Percentiles rank a stretch among this genome's conserved stretches.
phyloP scores from a whole-genome alignment of 2,797 vertebrate genomes.

The Choloepus didactylus region DNA sequence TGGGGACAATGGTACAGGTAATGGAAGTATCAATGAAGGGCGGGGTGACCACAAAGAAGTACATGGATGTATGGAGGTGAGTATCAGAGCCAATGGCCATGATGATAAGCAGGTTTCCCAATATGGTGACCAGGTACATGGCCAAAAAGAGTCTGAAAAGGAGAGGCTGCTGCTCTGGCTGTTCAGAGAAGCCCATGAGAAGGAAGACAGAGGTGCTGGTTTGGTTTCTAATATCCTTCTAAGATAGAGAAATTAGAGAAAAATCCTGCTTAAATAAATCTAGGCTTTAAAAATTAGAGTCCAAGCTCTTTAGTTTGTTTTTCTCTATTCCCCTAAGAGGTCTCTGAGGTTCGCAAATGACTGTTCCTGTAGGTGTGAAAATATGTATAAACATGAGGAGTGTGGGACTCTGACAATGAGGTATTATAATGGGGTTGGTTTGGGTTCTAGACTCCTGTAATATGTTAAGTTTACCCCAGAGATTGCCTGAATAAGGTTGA shows the following conservation, averaged over 20 bases:
- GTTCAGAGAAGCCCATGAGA: background rate
- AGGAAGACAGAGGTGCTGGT: background rate
- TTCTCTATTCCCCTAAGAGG: background rate
- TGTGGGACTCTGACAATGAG: background rate
- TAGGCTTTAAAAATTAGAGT: background rate
- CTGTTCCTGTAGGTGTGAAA: background rate
- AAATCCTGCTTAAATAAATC: background rate
- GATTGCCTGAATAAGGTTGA: background rate
- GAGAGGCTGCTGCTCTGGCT: background rate
- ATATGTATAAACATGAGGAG: background rate
- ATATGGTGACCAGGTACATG: background rate
- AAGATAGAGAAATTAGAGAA: background rate
- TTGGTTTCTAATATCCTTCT: background rate
- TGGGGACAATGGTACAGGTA: constrained; percentile 71
- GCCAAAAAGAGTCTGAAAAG: background rate
- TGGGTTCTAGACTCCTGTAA: background rate
- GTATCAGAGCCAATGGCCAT: accelerated
- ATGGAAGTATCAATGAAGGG: background rate
- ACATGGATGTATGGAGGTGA: constrained; percentile 60
- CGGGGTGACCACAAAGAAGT: too few species aligned
- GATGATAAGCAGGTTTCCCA: constrained; percentile 54
- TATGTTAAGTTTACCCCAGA: background rate
- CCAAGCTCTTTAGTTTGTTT: background rate
- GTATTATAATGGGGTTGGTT: background rate
- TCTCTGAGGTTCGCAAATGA: background rate